These are phyloP conservation scores for Orthonychiurus folsomi DNA, from an alignment of 2,888 invertebrate species.

Conservation along the genomic window DNA sequence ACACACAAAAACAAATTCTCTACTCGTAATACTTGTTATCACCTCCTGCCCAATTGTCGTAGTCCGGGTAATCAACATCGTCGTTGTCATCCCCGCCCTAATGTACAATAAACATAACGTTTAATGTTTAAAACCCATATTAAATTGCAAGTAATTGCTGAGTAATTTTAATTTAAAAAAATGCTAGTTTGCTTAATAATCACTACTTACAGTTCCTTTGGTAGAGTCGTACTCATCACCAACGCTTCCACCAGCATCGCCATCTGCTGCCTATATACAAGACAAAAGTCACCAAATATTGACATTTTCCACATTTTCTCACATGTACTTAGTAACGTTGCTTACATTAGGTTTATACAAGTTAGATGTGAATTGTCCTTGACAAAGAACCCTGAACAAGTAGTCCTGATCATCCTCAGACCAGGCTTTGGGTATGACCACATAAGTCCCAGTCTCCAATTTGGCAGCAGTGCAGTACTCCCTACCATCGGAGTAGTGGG, in stretches of 20 bases:
- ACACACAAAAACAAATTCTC: too few species aligned
- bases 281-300: neutral
- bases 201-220: neutral
- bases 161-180: slow-evolving; percentile 1
- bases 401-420: neutral
- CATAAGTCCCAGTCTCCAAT: neutral
- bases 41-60: too few species aligned
- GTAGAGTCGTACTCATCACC: too few species aligned
- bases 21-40: too few species aligned
- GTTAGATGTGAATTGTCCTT: neutral
- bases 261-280: too few species aligned
- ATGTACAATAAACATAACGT: too few species aligned
- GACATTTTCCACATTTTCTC: neutral
- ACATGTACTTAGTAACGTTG: neutral
- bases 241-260: too few species aligned
- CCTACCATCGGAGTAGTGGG: neutral
- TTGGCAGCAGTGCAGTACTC: neutral
- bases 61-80: too few species aligned
- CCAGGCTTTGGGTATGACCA: neutral
- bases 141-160: neutral
- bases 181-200: neutral
- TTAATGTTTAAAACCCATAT: neutral
- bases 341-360: neutral
- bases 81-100: too few species aligned
- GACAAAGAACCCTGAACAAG: neutral